phyloP scores from a whole-genome alignment of 2,113 vertebrate genomes.

The Leucosticte australis region DNA sequence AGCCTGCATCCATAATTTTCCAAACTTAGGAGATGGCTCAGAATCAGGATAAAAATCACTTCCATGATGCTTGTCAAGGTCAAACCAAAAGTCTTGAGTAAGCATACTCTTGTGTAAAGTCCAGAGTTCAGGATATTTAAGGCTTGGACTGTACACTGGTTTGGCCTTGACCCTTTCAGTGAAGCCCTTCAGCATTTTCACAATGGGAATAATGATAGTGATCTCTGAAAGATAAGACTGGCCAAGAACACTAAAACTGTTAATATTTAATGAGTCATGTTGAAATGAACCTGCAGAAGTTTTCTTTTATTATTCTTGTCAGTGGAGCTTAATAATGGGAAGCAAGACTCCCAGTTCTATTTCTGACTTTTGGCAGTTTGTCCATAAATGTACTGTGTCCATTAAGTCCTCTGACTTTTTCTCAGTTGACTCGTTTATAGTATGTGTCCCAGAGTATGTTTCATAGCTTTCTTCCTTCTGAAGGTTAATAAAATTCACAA shows the following conservation, averaged over 20 bases:
- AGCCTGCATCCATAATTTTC: not conserved
- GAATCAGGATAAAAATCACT: not conserved
- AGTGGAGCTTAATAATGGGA: not conserved
- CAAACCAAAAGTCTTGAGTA: not conserved
- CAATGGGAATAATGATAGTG: not conserved
- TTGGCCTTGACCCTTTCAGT: not conserved
- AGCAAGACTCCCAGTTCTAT: not conserved
- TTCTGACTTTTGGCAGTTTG: not conserved
- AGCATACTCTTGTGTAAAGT: not conserved
- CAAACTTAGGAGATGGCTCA: not conserved
- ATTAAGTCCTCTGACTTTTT: not conserved
- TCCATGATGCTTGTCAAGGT: not conserved
- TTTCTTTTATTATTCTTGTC: not conserved
- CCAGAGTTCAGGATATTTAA: not conserved
- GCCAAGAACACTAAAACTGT: slow-evolving; percentile 2
- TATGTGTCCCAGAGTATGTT: not conserved
- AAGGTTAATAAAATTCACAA: not conserved
- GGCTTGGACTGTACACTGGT: not conserved
- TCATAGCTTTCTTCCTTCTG: not conserved
- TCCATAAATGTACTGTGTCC: not conserved
- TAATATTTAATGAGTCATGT: not conserved
- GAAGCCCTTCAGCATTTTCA: not conserved
- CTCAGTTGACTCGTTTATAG: not conserved
- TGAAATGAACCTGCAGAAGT: not conserved
- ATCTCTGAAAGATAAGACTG: slow-evolving; percentile 8